Conservation (phyloP, 2,888 invertebrate genomes). For the Cynaeus angustus region DNA sequence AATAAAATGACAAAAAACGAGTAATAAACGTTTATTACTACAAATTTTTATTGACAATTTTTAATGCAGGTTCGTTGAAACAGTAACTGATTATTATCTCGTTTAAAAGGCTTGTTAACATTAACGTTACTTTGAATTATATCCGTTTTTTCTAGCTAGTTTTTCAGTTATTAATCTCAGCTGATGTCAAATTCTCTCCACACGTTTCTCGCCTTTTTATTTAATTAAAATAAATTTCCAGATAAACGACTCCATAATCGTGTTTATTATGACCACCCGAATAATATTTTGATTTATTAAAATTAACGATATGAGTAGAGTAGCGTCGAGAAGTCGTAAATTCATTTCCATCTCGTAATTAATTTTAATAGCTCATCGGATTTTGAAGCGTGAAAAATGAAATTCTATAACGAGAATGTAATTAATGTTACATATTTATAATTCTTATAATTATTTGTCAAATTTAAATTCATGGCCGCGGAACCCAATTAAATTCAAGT, state of each 20-base stretch:
- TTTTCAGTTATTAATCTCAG: constrained; percentile 10
- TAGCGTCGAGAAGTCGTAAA: constrained; percentile 28
- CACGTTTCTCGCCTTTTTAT: constrained; percentile 12
- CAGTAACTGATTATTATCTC: constrained; percentile 43
- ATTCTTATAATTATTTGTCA: constrained; percentile 38
- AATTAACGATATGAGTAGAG: constrained; percentile 27
- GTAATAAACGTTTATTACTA: constrained; percentile 38
- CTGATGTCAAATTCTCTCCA: constrained; percentile 4
- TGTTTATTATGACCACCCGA: constrained; percentile 10
- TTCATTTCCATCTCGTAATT: constrained; percentile 32
- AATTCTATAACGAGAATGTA: constrained; percentile 27
- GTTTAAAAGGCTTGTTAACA: constrained; percentile 47
- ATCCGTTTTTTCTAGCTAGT: not conserved
- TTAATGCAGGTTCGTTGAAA: constrained; percentile 36
- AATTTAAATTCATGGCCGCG: constrained; percentile 33
- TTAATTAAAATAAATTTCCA: constrained; percentile 27
- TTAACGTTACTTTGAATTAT: constrained; percentile 33
- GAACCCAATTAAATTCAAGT: constrained; percentile 26
- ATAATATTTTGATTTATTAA: constrained; percentile 31
- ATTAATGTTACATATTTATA: constrained; percentile 32
- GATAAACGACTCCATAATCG: constrained; percentile 20
- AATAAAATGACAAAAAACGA: constrained; percentile 30
- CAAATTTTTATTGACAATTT: constrained; percentile 42
- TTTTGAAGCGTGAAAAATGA: constrained; percentile 39
- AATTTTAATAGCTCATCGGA: constrained; percentile 32